Percentiles rank a stretch among this genome's conserved stretches.
Conservation (phyloP, 2,797 vertebrate genomes). For the Phoxinus dragarum region DNA sequence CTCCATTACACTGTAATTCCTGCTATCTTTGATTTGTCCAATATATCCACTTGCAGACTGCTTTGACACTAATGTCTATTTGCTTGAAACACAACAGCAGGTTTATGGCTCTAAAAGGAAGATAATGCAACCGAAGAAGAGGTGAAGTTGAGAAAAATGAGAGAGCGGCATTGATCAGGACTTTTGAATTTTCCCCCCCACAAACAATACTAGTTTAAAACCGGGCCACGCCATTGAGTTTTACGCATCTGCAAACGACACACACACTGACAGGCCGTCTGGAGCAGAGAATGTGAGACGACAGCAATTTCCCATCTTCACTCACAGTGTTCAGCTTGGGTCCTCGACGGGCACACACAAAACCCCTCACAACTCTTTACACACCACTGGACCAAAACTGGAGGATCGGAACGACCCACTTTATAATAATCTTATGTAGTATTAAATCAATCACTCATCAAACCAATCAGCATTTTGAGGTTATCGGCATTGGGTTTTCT, state of each 20-base stretch:
- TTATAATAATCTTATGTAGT: background rate
- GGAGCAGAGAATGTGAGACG: background rate
- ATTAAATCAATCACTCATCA: background rate
- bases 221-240: background rate
- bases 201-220: background rate
- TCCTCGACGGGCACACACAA: background rate
- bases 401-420: background rate
- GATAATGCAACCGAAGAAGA: constrained; percentile 47
- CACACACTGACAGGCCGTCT: background rate
- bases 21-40: constrained; percentile 72
- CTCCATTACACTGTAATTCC: constrained; percentile 63
- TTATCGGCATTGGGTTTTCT: background rate
- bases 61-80: constrained; percentile 78
- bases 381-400: background rate
- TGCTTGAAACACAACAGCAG: constrained; percentile 67
- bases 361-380: background rate
- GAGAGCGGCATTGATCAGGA: background rate
- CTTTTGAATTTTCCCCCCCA: background rate
- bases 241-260: background rate
- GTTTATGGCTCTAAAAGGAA: constrained; percentile 72
- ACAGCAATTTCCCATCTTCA: constrained; percentile 14
- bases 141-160: background rate
- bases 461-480: background rate
- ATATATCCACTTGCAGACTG: constrained; percentile 74
- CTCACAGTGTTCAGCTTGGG: background rate